Evolutionary conservation across 2,797 vertebrate genomes (phyloP).

Genomic region (Threskiornis aethiopicus): DNA sequence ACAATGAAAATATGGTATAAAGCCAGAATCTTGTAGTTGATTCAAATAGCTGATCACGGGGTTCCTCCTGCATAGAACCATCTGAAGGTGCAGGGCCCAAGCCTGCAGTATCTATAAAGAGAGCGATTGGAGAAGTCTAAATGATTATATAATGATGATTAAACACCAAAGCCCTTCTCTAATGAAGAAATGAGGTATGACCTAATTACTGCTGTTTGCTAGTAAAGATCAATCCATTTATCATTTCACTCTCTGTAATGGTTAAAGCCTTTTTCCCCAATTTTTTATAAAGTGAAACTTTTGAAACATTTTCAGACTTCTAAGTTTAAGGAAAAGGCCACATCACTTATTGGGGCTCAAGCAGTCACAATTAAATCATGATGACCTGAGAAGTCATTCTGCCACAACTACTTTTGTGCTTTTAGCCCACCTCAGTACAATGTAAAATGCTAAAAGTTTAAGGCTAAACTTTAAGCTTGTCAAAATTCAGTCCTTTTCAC

Average conservation of each 20-base stretch:
- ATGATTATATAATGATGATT: conserved; percentile 73
- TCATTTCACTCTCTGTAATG: conserved; percentile 62
- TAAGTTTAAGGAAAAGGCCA: neutral
- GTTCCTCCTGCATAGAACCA: neutral
- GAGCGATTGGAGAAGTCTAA: conserved; percentile 54
- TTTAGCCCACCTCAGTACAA: neutral
- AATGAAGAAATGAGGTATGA: conserved; percentile 76
- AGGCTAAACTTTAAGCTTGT: neutral
- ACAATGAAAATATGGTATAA: neutral
- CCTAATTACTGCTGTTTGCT: conserved; percentile 73
- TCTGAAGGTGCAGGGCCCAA: neutral
- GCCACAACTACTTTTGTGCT: neutral
- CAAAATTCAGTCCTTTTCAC: neutral
- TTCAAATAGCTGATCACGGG: neutral
- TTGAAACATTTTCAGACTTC: conserved; percentile 25
- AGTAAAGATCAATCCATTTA: conserved; percentile 73
- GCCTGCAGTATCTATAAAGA: neutral
- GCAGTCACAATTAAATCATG: neutral
- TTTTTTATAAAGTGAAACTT: conserved; percentile 53
- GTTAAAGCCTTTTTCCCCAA: neutral
- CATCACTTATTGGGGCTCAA: neutral
- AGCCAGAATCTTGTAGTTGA: neutral
- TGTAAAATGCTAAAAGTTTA: neutral
- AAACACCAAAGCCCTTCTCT: conserved; percentile 64
- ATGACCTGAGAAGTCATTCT: neutral